Conservation (phyloP, 2,888 invertebrate genomes). For the Serrognathus titanus region DNA sequence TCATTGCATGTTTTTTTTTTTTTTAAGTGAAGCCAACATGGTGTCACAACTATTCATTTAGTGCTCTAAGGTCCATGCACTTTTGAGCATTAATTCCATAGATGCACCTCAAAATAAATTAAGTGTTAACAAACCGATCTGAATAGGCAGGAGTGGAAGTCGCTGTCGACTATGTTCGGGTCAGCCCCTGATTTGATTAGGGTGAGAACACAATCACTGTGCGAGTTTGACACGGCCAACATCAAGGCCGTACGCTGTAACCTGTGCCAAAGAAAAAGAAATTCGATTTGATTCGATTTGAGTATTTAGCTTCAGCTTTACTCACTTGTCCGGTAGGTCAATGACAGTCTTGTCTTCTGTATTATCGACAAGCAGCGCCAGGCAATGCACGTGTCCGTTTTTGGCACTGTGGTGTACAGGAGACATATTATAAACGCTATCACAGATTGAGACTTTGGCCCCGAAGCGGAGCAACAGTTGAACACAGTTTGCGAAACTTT, state of each 20-base stretch:
- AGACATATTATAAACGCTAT: slow-evolving; percentile 39
- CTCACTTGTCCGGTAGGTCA: slow-evolving; percentile 47
- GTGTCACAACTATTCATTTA: too few species aligned
- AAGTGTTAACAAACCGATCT: slow-evolving; percentile 53
- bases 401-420: slow-evolving; percentile 45
- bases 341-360: slow-evolving; percentile 49
- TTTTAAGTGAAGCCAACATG: too few species aligned
- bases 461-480: slow-evolving; percentile 55
- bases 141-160: slow-evolving; percentile 58
- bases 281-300: too few species aligned
- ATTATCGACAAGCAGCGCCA: slow-evolving; percentile 53
- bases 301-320: too few species aligned
- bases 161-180: slow-evolving; percentile 55
- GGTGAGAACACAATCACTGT: slow-evolving; percentile 53
- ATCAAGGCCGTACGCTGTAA: slow-evolving; percentile 57
- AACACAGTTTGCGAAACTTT: slow-evolving; percentile 56
- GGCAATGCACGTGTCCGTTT: slow-evolving; percentile 55
- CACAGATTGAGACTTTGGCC: slow-evolving; percentile 53
- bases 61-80: too few species aligned
- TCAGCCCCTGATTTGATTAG: slow-evolving; percentile 56
- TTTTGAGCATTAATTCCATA: too few species aligned
- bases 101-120: not conserved
- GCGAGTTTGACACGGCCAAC: slow-evolving; percentile 56
- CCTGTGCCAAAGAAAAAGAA: slow-evolving; percentile 30
- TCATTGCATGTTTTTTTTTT: too few species aligned